phyloP scores from a whole-genome alignment of 1,140 invertebrate genomes.

The Halesus radiatus region DNA sequence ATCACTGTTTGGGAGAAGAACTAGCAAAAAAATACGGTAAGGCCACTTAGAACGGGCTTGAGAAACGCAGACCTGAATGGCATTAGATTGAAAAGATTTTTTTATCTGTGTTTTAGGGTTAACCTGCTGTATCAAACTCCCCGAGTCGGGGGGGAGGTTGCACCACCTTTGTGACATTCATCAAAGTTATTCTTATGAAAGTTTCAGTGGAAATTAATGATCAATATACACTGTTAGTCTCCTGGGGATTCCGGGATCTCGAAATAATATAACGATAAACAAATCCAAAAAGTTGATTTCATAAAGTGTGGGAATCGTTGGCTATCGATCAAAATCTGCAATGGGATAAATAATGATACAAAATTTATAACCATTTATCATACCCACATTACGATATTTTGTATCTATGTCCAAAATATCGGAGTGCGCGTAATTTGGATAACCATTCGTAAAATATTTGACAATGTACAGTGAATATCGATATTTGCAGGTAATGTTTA shows the following conservation, averaged over 20 bases:
- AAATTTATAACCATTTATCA: too few species aligned
- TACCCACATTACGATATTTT: too few species aligned
- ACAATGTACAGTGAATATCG: too few species aligned
- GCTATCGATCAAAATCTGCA: neutral
- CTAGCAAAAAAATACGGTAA: constrained; percentile 12
- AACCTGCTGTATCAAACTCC: constrained; percentile 26
- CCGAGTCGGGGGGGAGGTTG: constrained; percentile 6
- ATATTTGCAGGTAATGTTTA: too few species aligned
- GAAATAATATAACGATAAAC: neutral
- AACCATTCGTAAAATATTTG: too few species aligned
- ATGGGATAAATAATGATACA: too few species aligned
- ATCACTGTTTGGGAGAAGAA: neutral
- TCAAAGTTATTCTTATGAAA: constrained; percentile 41
- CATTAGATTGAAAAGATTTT: constrained; percentile 38
- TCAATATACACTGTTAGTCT: constrained; percentile 43
- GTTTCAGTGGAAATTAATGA: constrained; percentile 51
- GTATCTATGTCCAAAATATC: too few species aligned
- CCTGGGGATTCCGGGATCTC: constrained; percentile 13
- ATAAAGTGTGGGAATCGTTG: neutral
- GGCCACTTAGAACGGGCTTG: constrained; percentile 28
- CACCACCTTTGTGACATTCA: constrained; percentile 42
- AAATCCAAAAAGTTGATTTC: neutral
- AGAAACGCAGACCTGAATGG: constrained; percentile 34
- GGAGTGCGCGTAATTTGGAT: too few species aligned
- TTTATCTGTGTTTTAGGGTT: constrained; percentile 43